Percentiles rank a stretch among this genome's conserved stretches.
These are phyloP conservation scores for Epinephelus coioides DNA, from an alignment of 2,797 vertebrate genomes.

Conservation along the genomic window DNA sequence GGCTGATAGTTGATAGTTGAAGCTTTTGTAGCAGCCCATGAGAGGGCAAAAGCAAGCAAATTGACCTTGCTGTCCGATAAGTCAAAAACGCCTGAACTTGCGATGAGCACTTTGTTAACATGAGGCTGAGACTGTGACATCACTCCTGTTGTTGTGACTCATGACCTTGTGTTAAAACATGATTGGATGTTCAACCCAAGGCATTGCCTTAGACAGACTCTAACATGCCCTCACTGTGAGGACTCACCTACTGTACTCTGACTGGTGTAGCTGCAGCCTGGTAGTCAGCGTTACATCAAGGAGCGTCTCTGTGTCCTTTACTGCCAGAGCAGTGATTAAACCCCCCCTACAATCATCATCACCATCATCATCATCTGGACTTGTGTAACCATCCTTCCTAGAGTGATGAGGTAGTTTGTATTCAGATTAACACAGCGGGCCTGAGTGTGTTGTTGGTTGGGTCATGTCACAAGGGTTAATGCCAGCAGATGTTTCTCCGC, in stretches of 20 bases:
- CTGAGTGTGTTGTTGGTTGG: not conserved
- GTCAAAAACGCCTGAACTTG: not conserved
- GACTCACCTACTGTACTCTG: not conserved
- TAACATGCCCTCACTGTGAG: not conserved
- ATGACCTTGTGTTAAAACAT: conserved; percentile 18
- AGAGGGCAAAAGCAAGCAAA: not conserved
- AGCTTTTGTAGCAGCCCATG: not conserved
- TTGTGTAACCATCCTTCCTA: conserved; percentile 25
- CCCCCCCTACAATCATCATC: not conserved
- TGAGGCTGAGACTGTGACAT: conserved; percentile 20
- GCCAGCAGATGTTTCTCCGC: conserved; percentile 48
- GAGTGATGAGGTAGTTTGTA: conserved; percentile 19
- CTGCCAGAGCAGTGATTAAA: conserved; percentile 30
- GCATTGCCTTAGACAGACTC: not conserved
- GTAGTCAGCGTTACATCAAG: conserved; percentile 14
- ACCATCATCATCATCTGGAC: conserved; percentile 12
- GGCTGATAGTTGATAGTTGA: conserved; percentile 17
- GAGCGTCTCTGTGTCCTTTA: conserved; percentile 28
- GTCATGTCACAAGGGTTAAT: conserved; percentile 48
- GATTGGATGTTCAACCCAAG: conserved; percentile 19
- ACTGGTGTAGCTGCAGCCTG: not conserved
- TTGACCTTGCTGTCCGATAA: conserved; percentile 10
- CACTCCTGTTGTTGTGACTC: conserved; percentile 5
- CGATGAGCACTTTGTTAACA: not conserved
- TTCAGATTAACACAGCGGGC: conserved; percentile 29